These are phyloP conservation scores for Suillia variegata DNA, from an alignment of 2,888 invertebrate genomes.

Conservation along the genomic window DNA sequence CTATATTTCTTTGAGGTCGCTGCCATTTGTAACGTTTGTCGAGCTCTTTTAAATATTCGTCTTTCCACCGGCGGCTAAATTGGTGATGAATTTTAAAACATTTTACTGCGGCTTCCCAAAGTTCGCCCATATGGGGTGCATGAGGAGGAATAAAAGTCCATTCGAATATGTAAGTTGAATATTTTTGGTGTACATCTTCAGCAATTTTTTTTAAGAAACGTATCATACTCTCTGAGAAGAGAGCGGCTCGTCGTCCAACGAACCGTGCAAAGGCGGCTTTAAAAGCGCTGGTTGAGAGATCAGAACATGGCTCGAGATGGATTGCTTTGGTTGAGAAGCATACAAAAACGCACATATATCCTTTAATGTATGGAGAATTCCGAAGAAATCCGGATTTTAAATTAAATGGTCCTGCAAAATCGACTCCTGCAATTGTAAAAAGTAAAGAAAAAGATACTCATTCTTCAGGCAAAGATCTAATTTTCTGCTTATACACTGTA, in stretches of 20 bases:
- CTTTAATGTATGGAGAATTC: not conserved
- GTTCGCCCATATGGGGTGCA: conserved; percentile 22
- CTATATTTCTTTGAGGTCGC: too few species aligned
- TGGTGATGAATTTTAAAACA: conserved; percentile 13
- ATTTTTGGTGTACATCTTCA: not conserved
- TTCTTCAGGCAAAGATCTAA: not conserved
- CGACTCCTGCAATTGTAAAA: not conserved
- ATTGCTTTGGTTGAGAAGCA: conserved; percentile 8
- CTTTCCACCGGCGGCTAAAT: too few species aligned
- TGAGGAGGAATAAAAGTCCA: conserved; percentile 19
- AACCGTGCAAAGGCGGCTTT: not conserved
- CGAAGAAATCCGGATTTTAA: not conserved
- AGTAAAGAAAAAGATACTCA: not conserved
- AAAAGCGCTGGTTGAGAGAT: not conserved
- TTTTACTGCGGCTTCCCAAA: conserved; percentile 16
- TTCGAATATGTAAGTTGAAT: conserved; percentile 11
- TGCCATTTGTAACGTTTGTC: too few species aligned
- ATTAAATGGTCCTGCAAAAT: not conserved
- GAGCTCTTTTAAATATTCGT: too few species aligned
- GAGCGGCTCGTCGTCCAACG: conserved; percentile 5
- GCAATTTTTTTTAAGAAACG: too few species aligned
- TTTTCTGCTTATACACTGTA: too few species aligned
- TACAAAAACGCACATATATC: conserved; percentile 1
- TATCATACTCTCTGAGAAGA: not conserved
- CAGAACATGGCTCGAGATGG: conserved; percentile 13